Percentiles rank a stretch among this genome's conserved stretches.
phyloP scores from a whole-genome alignment of 2,888 invertebrate genomes.

The Entomobrya multifasciata region DNA sequence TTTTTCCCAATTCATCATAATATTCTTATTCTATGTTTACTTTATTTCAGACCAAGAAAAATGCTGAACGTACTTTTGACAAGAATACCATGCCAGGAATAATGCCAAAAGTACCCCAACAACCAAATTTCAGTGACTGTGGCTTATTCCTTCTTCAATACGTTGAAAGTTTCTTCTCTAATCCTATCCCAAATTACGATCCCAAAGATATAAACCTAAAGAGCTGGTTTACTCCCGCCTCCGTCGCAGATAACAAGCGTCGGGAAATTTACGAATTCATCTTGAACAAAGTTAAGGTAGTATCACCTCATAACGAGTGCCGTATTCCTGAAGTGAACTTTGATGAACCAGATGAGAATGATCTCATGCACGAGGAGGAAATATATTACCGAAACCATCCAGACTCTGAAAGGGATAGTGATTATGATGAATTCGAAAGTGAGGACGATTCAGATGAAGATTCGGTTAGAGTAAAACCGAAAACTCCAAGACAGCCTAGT shows the following conservation, averaged over 20 bases:
- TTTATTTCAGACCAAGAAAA: slow-evolving; percentile 83
- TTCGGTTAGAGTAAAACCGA: not conserved
- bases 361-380: slow-evolving; percentile 3
- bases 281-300: slow-evolving; percentile 87
- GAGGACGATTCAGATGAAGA: slow-evolving; percentile 23
- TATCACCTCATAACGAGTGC: slow-evolving; percentile 82
- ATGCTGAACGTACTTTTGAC: slow-evolving; percentile 87
- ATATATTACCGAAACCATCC: not conserved
- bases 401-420: slow-evolving; percentile 2
- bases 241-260: slow-evolving; percentile 87
- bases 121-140: slow-evolving; percentile 98
- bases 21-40: too few relatives aligned
- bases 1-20: too few relatives aligned
- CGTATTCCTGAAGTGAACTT: slow-evolving; percentile 72
- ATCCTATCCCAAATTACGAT: slow-evolving; percentile 49
- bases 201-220: slow-evolving; percentile 85
- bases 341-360: slow-evolving; percentile 46
- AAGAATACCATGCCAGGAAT: slow-evolving; percentile 93
- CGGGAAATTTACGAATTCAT: slow-evolving; percentile 91
- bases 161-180: slow-evolving; percentile 95
- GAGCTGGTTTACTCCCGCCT: slow-evolving; percentile 90
- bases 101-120: slow-evolving; percentile 96
- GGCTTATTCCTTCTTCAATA: slow-evolving; percentile 97
- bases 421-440: slow-evolving; percentile 14
- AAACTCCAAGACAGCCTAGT: not conserved